phyloP scores from a whole-genome alignment of 1,140 invertebrate species.

The Copidosoma floridanum region DNA sequence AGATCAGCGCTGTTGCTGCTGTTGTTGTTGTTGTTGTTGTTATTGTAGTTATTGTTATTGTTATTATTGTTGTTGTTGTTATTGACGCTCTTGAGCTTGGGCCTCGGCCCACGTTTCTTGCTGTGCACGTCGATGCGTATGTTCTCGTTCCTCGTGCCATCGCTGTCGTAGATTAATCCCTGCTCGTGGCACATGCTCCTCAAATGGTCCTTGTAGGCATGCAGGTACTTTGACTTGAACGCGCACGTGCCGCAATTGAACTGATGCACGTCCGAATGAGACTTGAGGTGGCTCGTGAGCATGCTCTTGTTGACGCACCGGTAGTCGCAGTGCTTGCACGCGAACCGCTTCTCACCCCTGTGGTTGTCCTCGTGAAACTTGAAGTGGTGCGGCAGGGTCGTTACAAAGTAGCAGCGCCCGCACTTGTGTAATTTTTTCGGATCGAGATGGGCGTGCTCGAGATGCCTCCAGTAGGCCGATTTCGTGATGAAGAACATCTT shows the following conservation, averaged over 20 bases:
- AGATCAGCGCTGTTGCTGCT: neutral
- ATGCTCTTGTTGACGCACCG: slow-evolving; percentile 99
- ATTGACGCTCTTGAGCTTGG: slow-evolving; percentile 53
- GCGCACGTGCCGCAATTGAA: slow-evolving; percentile 92
- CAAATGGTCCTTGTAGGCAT: slow-evolving; percentile 94
- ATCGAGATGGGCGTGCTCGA: slow-evolving; percentile 86
- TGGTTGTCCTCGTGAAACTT: slow-evolving; percentile 98
- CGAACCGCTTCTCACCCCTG: slow-evolving; percentile 93
- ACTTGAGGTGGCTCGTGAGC: slow-evolving; percentile 98
- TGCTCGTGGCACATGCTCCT: slow-evolving; percentile 88
- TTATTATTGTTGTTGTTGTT: slow-evolving; percentile 9
- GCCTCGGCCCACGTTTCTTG: slow-evolving; percentile 74
- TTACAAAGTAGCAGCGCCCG: slow-evolving; percentile 92
- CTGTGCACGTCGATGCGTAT: slow-evolving; percentile 90
- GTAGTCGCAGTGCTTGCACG: slow-evolving; percentile 89
- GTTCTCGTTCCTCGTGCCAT: slow-evolving; percentile 81
- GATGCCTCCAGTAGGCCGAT: slow-evolving; percentile 91
- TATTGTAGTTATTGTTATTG: no score
- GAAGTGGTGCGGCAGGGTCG: slow-evolving; percentile 97
- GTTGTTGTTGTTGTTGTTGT: slow-evolving; percentile 8
- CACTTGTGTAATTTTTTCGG: slow-evolving; percentile 89
- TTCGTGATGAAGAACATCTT: slow-evolving; percentile 82
- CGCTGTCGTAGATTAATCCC: slow-evolving; percentile 80
- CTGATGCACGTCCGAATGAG: slow-evolving; percentile 95
- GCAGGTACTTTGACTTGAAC: slow-evolving; percentile 98